Conservation (phyloP, 2,113 vertebrate genomes). For the Megaceryle maxima region DNA sequence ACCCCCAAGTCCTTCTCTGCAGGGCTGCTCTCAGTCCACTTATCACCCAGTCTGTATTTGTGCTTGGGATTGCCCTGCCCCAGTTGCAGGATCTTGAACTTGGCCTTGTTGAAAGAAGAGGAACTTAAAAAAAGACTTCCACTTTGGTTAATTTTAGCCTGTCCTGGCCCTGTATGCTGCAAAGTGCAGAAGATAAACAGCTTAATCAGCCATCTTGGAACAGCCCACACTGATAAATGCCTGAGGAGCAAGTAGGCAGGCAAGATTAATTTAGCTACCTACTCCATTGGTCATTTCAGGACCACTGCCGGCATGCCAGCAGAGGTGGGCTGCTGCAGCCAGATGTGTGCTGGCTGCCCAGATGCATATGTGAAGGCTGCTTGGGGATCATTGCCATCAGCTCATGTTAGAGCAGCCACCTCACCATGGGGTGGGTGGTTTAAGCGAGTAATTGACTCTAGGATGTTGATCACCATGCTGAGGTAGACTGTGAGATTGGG, state of each 20-base stretch:
- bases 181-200: neutral
- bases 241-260: neutral
- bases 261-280: neutral
- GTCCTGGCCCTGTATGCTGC: neutral
- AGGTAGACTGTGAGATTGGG: neutral
- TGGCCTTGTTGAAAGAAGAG: neutral
- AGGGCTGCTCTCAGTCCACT: no score
- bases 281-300: neutral
- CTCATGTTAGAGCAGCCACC: no score
- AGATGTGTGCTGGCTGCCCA: no score
- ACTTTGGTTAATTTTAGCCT: neutral
- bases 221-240: neutral
- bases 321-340: no score
- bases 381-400: no score
- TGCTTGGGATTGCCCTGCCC: no score
- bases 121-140: neutral
- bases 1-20: no score
- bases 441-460: neutral
- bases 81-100: no score
- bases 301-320: neutral
- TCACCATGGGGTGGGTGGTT: neutral
- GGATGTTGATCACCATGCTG: accelerated
- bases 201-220: neutral
- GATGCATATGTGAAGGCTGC: no score
- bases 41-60: no score